Evolutionary conservation across 2,888 invertebrate species (phyloP).

Genomic region (Spicauda simplicius): DNA sequence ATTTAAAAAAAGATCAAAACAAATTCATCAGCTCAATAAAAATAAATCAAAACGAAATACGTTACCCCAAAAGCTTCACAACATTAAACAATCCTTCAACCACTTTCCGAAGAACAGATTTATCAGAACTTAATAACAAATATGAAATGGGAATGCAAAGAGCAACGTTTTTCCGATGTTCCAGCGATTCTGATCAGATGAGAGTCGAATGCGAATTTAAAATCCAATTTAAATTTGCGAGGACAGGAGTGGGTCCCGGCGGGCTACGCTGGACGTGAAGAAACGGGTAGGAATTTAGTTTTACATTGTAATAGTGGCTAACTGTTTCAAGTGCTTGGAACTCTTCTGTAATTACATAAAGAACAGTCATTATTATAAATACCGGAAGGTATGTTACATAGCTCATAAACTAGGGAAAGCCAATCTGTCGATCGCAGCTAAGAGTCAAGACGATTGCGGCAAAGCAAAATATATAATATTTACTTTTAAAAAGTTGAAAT

Average conservation of each 20-base stretch:
- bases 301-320: neutral
- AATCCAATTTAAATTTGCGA: constrained; percentile 51
- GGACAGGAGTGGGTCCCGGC: constrained; percentile 20
- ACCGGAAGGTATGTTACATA: too few species aligned
- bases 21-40: too few species aligned
- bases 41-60: neutral
- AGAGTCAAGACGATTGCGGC: too few species aligned
- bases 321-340: too few species aligned
- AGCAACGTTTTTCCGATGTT: constrained; percentile 30
- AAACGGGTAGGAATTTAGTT: neutral
- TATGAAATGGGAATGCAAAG: constrained; percentile 33
- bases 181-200: constrained; percentile 38
- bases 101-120: constrained; percentile 13
- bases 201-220: constrained; percentile 51
- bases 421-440: too few species aligned
- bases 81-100: neutral
- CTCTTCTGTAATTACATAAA: too few species aligned
- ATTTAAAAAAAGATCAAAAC: too few species aligned
- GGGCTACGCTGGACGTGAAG: constrained; percentile 18
- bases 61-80: neutral
- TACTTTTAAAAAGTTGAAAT: too few species aligned
- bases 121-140: constrained; percentile 34
- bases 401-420: too few species aligned
- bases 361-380: too few species aligned
- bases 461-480: too few species aligned